Evolutionary conservation across 2,113 vertebrate species (phyloP).

Genomic region (Tachysurus fulvidraco): DNA sequence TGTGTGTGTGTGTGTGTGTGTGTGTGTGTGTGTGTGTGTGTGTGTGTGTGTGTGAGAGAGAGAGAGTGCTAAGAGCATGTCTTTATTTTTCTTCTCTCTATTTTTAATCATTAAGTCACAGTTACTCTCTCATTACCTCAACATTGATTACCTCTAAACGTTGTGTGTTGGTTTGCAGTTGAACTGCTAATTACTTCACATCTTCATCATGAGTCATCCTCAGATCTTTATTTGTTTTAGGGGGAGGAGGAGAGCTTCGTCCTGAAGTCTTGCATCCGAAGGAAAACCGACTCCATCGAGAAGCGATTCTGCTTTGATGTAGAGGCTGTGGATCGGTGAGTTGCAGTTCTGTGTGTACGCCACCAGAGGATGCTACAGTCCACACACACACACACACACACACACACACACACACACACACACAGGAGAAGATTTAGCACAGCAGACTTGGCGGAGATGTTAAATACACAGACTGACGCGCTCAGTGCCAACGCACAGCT

Average conservation of each 20-base stretch:
- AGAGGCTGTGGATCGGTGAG: constrained; percentile 91
- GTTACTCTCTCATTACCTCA: neutral
- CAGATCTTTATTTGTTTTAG: constrained; percentile 61
- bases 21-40: constrained; percentile 1
- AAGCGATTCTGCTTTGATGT: constrained; percentile 99
- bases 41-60: neutral
- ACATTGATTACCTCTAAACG: neutral
- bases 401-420: neutral
- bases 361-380: constrained; percentile 59
- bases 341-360: constrained; percentile 42
- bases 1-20: neutral
- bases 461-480: neutral
- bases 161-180: neutral
- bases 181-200: neutral
- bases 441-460: neutral
- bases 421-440: neutral
- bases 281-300: constrained; percentile 97
- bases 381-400: neutral
- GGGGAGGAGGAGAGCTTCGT: constrained; percentile 90
- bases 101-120: no score
- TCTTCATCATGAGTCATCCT: neutral
- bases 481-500: constrained; percentile 4
- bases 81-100: neutral
- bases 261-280: constrained; percentile 89
- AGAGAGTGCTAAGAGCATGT: neutral